Evolutionary conservation across 2,113 vertebrate genomes (phyloP).

Genomic region (Saccopteryx leptura): DNA sequence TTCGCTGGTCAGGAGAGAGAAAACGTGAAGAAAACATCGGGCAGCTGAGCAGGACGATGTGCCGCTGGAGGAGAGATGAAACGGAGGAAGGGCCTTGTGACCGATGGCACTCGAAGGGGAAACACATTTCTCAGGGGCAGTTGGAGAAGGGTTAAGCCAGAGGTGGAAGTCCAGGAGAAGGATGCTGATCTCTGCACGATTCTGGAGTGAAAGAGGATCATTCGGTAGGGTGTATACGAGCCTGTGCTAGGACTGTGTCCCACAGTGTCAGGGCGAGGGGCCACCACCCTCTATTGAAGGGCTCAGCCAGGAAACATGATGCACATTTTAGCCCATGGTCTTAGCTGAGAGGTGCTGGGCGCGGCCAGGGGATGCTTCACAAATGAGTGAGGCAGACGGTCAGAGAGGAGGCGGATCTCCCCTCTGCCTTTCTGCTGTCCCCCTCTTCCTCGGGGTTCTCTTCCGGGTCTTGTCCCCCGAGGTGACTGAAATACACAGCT

Average conservation of each 20-base stretch:
- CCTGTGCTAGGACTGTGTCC: not conserved
- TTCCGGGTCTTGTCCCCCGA: not conserved
- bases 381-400: not conserved
- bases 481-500: not conserved
- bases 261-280: not conserved
- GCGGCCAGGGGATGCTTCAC: not conserved
- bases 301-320: not conserved
- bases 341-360: not conserved
- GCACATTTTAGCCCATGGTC: not conserved
- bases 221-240: not conserved
- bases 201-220: not conserved
- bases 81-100: no score
- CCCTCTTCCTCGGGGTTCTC: not conserved
- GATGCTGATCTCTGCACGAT: not conserved
- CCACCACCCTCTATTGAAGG: fast-evolving
- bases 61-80: not conserved
- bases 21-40: not conserved
- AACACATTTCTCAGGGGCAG: not conserved
- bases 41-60: not conserved
- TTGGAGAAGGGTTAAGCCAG: not conserved
- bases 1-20: not conserved
- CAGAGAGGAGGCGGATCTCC: not conserved
- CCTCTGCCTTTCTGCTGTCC: not conserved
- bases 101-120: not conserved
- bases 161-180: not conserved